Percentiles rank a stretch among this genome's conserved stretches.
These are phyloP conservation scores for Oppia nitens DNA, from an alignment of 1,140 invertebrate species.

Conservation along the genomic window DNA sequence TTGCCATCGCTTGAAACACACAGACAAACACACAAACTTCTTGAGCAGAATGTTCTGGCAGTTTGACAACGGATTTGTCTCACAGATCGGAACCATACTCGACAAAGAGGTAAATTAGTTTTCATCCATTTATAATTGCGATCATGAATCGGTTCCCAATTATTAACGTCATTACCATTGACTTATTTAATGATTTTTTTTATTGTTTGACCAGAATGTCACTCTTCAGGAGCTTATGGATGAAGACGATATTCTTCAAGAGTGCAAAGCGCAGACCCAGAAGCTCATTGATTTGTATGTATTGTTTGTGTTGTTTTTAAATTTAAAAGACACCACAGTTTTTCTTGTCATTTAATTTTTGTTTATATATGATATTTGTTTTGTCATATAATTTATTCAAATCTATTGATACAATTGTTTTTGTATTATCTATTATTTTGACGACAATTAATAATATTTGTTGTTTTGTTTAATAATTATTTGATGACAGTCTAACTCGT, in stretches of 20 bases:
- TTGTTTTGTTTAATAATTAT: background rate
- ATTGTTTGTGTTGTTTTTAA: background rate
- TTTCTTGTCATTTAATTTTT: too few relatives aligned
- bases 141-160: conserved; percentile 1
- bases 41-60: conserved; percentile 59
- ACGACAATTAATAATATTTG: background rate
- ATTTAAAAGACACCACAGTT: too few relatives aligned
- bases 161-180: background rate
- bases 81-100: conserved; percentile 52
- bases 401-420: conserved; percentile 10
- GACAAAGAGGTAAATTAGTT: conserved; percentile 45
- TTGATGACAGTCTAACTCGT: conserved; percentile 51
- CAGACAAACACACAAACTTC: too few relatives aligned
- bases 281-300: conserved; percentile 83
- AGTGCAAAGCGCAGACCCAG: conserved; percentile 83
- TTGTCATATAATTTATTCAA: too few relatives aligned
- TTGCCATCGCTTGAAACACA: too few relatives aligned
- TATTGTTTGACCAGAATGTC: conserved; percentile 50
- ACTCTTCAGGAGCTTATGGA: conserved; percentile 75
- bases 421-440: background rate
- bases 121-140: conserved; percentile 1
- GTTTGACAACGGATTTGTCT: conserved; percentile 48
- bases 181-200: conserved; percentile 7
- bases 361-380: too few relatives aligned
- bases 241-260: conserved; percentile 83